Base-by-base conservation (phyloP, 2,113 vertebrate genomes). In the Coracopsis vasa region DNA sequence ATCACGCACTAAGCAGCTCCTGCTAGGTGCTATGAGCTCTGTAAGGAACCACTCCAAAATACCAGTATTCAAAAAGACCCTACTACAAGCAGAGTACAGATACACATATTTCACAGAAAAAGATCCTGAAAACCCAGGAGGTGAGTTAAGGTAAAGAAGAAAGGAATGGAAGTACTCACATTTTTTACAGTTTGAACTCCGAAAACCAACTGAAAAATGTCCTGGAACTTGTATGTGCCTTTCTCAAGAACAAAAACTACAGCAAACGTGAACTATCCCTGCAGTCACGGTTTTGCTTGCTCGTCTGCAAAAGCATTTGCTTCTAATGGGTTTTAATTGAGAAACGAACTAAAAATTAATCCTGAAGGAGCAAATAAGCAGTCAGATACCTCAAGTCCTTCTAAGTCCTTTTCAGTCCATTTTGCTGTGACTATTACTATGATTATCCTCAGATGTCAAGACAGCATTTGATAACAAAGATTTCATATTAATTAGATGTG, bases 71-170 rank as follows among this genome's bases (percentile, higher is more conserved):
- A 35, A 48, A 47, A 53, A 39, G 9, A 67, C 19, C 13, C 23
- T 27, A 27, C 6, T 33, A 44, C 17, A 47, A 54, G 47, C n/a
- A 73, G 27, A 16, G 25, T 8, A 62, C 16, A 77, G 42, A 9
- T 25, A 27, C 3, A 11, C 0, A 0, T 7, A 11, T 45, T 24
- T 33, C 35, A 33, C 8, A 25, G 48, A 11, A 50, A 11, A 73
- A 29, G 18, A 28, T 56, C 24, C 21, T 53, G 54, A 5, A 62
- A 48, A n/a, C 9, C 5, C 77, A 33, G 24, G 7, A 45, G 17
- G 64, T 5, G 10, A 18, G 16, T 28, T n/a, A 42, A 50, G 1
- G 33, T 23, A 25, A 35, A 37, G 81, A 45, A 37, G 7, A 47
- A 86, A 48, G 3, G 13, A 24, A 23, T 15, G 50, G 37, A 41